These are phyloP conservation scores for Agrochola litura DNA, from an alignment of 2,888 invertebrate species.

Conservation along the genomic window DNA sequence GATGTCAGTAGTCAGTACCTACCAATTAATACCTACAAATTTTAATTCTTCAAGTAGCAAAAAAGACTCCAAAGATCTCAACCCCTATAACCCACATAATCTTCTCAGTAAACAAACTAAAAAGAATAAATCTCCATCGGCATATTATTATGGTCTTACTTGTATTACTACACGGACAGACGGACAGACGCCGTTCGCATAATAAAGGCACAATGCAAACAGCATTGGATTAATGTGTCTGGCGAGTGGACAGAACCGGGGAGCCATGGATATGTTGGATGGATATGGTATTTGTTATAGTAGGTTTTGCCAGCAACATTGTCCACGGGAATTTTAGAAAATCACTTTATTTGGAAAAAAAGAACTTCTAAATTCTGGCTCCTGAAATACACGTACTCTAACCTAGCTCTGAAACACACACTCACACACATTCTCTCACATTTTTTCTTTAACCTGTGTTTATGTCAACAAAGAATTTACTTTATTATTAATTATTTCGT, in stretches of 20 bases:
- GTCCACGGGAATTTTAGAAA: not conserved
- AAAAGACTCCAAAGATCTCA: too few relatives aligned
- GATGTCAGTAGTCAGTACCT: too few relatives aligned
- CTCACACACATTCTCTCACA: too few relatives aligned
- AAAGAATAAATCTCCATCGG: slow-evolving; percentile 39
- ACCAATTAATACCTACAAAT: too few relatives aligned
- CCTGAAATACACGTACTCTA: not conserved
- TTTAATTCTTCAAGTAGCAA: too few relatives aligned
- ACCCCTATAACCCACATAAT: slow-evolving; percentile 15
- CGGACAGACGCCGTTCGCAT: slow-evolving; percentile 56
- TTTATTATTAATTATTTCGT: not conserved
- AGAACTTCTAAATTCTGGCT: not conserved
- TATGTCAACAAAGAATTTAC: not conserved
- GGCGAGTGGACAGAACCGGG: slow-evolving; percentile 44
- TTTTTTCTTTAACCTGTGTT: not conserved
- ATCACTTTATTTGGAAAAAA: not conserved
- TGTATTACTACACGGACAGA: slow-evolving; percentile 38
- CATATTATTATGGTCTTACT: slow-evolving; percentile 33
- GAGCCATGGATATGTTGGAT: not conserved
- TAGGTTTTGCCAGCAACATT: not conserved
- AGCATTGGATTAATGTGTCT: slow-evolving; percentile 68
- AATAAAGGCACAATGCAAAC: slow-evolving; percentile 68
- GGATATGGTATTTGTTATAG: slow-evolving; percentile 34
- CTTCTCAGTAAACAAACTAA: slow-evolving; percentile 20
- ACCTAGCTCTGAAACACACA: too few relatives aligned